phyloP scores from a whole-genome alignment of 1,140 invertebrate species.

The Riptortus pedestris region DNA sequence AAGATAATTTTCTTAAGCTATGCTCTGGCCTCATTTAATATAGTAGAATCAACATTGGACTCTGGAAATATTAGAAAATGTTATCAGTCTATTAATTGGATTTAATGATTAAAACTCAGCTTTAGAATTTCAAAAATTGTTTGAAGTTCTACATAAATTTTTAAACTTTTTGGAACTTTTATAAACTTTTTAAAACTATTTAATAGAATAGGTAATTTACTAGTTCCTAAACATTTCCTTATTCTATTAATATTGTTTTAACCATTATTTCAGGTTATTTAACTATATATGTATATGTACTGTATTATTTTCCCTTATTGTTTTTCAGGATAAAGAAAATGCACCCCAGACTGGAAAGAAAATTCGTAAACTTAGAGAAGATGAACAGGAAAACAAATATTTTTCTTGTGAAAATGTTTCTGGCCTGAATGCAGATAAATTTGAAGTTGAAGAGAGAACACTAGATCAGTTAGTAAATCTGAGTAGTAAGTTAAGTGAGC shows the following conservation, averaged over 20 bases:
- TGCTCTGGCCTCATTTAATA: too few species aligned
- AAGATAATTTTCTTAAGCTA: too few species aligned
- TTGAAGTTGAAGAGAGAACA: conserved; percentile 32
- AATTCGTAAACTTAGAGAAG: conserved; percentile 32
- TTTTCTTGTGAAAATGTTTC: not conserved
- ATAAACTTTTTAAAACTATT: not conserved
- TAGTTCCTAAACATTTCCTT: not conserved
- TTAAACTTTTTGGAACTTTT: not conserved
- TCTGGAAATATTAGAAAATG: too few species aligned
- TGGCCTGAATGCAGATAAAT: conserved; percentile 30
- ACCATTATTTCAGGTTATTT: not conserved
- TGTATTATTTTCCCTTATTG: not conserved
- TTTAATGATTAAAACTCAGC: too few species aligned
- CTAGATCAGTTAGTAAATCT: conserved; percentile 28
- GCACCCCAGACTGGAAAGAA: conserved; percentile 34
- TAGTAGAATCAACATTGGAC: too few species aligned
- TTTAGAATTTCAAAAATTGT: too few species aligned
- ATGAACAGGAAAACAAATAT: conserved; percentile 20
- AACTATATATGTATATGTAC: not conserved
- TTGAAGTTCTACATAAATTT: not conserved
- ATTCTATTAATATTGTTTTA: not conserved
- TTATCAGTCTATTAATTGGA: too few species aligned
- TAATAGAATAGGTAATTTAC: not conserved
- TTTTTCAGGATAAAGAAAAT: conserved; percentile 36
- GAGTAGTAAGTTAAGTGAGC: conserved; percentile 12